Evolutionary conservation across 1,140 invertebrate species (phyloP), one percentile per base, ranked within the genome.

Genomic region (Drosophila kepulauana): DNA sequence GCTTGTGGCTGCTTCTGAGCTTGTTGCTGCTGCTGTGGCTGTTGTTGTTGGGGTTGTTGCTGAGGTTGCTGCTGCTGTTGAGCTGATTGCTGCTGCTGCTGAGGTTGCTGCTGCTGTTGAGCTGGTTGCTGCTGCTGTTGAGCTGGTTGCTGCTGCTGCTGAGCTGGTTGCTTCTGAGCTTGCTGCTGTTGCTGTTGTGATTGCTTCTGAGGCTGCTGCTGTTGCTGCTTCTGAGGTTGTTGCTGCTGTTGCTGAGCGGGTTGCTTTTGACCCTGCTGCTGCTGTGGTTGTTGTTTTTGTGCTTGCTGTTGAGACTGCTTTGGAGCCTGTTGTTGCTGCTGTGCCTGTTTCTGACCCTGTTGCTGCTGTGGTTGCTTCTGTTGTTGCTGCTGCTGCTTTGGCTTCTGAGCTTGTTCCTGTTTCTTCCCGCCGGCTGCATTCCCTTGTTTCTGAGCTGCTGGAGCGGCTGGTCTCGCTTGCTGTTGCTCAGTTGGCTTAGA

Each of bases 331-430:
- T 64, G 15, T 4, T 64, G 45, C 13, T 54, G 79, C 20, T 82
- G 68, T 2, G 41, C 52, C 20, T 57, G 38, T 15, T 86, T 79
- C 16, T 43, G 41, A 7, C 11, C 41, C 41, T 63, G 61, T 48
- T 25, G 30, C 57, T 13, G 54, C 3, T 6, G 46, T 15, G 0
- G 38, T 28, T 43, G 59, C 30, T 63, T 49, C 43, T 61, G 57
- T 16, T 52, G 66, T 20, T 43, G 33, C 46, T 48, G n/a, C 33
- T 59, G 71, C 51, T 74, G 79, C 33, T 81, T 82, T 10, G 63
- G 13, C n/a, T 82, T 81, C 33, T 74, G 79, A 1, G 45, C 57
- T 20, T 54, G 35, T 15, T 86, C 81, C 15, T 61, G 78, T 20
- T 85, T 85, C 38, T 85, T 85, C 3, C 10, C 41, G 20, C 59